phyloP scores from a whole-genome alignment of 2,888 invertebrate species.

The Amiota minor region DNA sequence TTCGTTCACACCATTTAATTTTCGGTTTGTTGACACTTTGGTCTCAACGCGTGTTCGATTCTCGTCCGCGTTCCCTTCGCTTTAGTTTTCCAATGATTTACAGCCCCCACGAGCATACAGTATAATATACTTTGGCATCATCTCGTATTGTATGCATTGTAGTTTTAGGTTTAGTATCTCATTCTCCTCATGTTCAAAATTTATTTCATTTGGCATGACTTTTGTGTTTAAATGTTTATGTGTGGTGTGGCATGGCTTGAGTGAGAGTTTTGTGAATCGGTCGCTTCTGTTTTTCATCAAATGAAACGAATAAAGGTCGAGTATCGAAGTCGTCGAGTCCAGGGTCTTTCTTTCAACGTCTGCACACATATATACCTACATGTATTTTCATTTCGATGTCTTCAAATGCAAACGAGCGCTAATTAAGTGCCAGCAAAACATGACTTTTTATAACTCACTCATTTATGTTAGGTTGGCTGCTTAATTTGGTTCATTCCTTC shows the following conservation, averaged over 20 bases:
- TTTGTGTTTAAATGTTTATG: conserved; percentile 10
- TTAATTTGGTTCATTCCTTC: conserved; percentile 46
- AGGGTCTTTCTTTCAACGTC: no score
- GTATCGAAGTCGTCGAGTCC: not conserved
- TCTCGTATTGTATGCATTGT: not conserved
- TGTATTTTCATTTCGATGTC: not conserved
- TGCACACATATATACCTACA: no score
- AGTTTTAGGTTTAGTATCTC: conserved; percentile 2
- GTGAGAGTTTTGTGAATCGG: not conserved
- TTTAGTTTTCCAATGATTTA: conserved; percentile 21
- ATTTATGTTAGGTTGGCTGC: conserved; percentile 51
- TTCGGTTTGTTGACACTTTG: conserved; percentile 35
- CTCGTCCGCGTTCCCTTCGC: not conserved
- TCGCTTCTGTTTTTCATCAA: no score
- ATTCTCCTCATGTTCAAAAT: conserved; percentile 14
- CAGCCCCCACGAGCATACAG: not conserved
- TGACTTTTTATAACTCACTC: conserved; percentile 63
- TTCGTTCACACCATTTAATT: conserved; percentile 67
- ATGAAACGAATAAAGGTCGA: conserved; percentile 25
- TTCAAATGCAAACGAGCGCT: conserved; percentile 40
- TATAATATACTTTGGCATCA: not conserved
- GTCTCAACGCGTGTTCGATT: conserved; percentile 12
- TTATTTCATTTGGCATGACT: conserved; percentile 28
- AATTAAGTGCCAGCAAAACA: conserved; percentile 64
- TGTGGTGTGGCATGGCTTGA: not conserved